Conservation (phyloP, 2,113 vertebrate genomes). For the Pimephales promelas region DNA sequence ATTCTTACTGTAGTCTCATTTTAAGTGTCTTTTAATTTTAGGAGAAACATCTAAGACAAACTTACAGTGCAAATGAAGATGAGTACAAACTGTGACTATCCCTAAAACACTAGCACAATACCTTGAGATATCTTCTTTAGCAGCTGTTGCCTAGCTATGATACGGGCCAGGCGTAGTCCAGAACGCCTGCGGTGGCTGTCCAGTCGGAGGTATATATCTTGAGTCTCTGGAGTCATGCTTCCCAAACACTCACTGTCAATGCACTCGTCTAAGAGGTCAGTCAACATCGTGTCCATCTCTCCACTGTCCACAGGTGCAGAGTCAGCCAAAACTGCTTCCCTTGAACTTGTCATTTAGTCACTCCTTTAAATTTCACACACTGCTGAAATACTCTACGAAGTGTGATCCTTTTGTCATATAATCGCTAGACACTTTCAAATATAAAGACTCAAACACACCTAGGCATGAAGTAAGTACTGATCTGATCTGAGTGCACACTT, state of each 20-base stretch:
- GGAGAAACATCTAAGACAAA: neutral
- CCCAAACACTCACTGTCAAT: slow-evolving; percentile 63
- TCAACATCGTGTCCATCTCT: slow-evolving; percentile 15
- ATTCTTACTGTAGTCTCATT: neutral
- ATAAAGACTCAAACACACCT: slow-evolving; percentile 36
- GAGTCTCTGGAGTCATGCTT: slow-evolving; percentile 68
- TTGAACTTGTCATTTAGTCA: neutral
- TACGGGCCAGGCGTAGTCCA: slow-evolving; percentile 73
- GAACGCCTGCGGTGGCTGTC: slow-evolving; percentile 68
- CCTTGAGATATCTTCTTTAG: slow-evolving; percentile 71
- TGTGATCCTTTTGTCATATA: neutral
- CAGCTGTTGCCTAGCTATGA: slow-evolving; percentile 74
- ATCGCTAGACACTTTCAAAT: neutral
- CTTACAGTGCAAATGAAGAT: neutral
- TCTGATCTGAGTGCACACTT: slow-evolving; percentile 55
- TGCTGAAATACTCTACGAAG: neutral
- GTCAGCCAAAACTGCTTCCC: neutral
- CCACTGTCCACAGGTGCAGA: neutral
- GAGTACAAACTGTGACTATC: neutral
- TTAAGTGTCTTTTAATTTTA: too few species aligned
- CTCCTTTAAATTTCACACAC: slow-evolving; percentile 21
- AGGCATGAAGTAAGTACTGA: too few species aligned
- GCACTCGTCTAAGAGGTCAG: slow-evolving; percentile 15
- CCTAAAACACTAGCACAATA: slow-evolving; percentile 54
- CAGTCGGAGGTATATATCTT: slow-evolving; percentile 74